Evolutionary conservation across 2,888 invertebrate species (phyloP).

Genomic region (Parnassius glacialis): DNA sequence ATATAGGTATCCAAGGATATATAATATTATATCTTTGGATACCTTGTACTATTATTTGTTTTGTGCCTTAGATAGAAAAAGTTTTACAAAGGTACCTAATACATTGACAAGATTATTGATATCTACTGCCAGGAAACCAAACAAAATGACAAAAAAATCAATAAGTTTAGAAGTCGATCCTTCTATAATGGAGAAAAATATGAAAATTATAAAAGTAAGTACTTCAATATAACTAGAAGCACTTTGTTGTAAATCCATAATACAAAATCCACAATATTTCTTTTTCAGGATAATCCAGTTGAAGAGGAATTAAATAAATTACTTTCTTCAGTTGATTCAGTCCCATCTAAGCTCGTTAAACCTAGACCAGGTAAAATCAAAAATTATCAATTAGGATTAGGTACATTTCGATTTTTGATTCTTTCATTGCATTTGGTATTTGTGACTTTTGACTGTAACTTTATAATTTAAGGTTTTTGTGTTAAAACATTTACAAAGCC

Average conservation of each 20-base stretch:
- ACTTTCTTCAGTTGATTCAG: conserved; percentile 66
- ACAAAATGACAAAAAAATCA: conserved; percentile 67
- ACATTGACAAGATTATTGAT: background rate
- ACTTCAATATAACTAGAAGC: conserved; percentile 27
- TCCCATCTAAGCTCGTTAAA: conserved; percentile 83
- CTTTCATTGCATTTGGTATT: background rate
- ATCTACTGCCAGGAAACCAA: conserved; percentile 25
- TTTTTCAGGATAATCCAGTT: conserved; percentile 71
- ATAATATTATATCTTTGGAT: no score
- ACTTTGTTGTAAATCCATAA: no score
- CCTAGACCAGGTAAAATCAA: conserved; percentile 84
- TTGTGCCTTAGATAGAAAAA: no score
- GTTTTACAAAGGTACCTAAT: no score
- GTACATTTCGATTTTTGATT: background rate
- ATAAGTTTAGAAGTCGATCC: conserved; percentile 83
- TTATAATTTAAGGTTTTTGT: conserved; percentile 84
- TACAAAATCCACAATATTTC: conserved; percentile 10
- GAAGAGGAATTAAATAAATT: conserved; percentile 83
- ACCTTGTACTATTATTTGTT: no score
- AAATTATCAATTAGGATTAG: background rate
- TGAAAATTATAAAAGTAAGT: conserved; percentile 67
- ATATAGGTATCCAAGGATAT: no score
- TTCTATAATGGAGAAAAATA: conserved; percentile 80
- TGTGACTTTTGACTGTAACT: background rate
- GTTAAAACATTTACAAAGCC: conserved; percentile 86